A percentile compares a stretch with the other conserved stretches of the same genome.
phyloP scores from a whole-genome alignment of 2,797 vertebrate genomes.

The Silurus lanzhouensis region DNA sequence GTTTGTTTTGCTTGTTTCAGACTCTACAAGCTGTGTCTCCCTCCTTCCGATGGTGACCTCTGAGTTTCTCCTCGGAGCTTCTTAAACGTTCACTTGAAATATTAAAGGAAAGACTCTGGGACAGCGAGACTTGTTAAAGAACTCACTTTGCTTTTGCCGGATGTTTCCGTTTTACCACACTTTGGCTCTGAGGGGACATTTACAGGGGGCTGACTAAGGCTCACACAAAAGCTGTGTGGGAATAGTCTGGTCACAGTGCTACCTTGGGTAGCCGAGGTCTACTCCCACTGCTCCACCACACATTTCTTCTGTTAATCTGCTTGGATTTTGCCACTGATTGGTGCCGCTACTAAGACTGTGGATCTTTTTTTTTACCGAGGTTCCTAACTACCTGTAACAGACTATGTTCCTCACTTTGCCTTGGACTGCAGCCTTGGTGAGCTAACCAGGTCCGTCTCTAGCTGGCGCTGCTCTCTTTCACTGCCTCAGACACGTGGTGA shows the following conservation, averaged over 20 bases:
- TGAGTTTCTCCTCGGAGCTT: constrained; percentile 61
- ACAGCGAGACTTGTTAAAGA: constrained; percentile 25
- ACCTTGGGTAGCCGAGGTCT: constrained; percentile 38
- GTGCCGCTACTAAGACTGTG: constrained; percentile 36
- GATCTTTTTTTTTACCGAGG: constrained; percentile 59
- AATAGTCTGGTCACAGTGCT: constrained; percentile 15
- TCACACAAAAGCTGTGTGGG: neutral
- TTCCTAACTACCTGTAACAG: constrained; percentile 73
- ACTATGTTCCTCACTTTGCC: constrained; percentile 63
- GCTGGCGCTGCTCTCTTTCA: constrained; percentile 38
- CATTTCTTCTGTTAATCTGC: constrained; percentile 28
- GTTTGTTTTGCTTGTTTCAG: constrained; percentile 66
- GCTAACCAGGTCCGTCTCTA: constrained; percentile 37
- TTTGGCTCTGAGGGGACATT: constrained; percentile 19
- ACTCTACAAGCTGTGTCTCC: constrained; percentile 92
- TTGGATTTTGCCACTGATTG: constrained; percentile 38
- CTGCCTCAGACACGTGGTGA: constrained; percentile 70
- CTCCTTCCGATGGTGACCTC: constrained; percentile 90
- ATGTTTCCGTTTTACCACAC: constrained; percentile 26
- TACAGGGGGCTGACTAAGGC: constrained; percentile 10
- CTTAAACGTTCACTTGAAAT: neutral
- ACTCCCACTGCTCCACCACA: constrained; percentile 25
- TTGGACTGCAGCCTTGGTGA: constrained; percentile 69
- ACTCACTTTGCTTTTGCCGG: constrained; percentile 25
- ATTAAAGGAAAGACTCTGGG: constrained; percentile 30